phyloP scores from a whole-genome alignment of 2,797 vertebrate genomes.

The Periophthalmus magnuspinnatus region DNA sequence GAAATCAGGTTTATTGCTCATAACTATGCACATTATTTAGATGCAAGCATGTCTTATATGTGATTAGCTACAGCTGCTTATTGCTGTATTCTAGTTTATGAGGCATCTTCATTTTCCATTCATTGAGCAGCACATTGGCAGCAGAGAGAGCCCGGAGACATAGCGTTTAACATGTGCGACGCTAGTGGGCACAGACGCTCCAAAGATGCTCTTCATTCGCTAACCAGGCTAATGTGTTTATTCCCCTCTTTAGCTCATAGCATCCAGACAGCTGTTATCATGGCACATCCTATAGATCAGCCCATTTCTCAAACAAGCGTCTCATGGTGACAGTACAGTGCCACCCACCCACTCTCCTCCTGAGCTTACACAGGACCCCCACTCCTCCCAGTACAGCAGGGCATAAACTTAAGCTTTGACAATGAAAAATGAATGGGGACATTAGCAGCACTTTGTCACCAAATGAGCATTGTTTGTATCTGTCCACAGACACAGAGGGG shows the following conservation, averaged over 20 bases:
- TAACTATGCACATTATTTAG: not conserved
- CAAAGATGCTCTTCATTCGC: slow-evolving; percentile 36
- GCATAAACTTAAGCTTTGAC: slow-evolving; percentile 19
- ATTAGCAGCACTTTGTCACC: slow-evolving; percentile 59
- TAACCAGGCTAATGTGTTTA: slow-evolving; percentile 53
- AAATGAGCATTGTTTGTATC: slow-evolving; percentile 18
- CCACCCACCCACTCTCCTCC: slow-evolving; percentile 5
- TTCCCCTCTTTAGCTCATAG: slow-evolving; percentile 34
- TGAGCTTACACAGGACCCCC: slow-evolving; percentile 14
- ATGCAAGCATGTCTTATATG: slow-evolving; percentile 9
- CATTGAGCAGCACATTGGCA: slow-evolving; percentile 7
- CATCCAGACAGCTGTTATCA: slow-evolving; percentile 44
- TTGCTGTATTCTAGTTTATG: slow-evolving; percentile 34
- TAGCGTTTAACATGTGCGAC: slow-evolving; percentile 6
- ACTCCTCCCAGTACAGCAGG: slow-evolving; percentile 31
- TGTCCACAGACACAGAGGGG: slow-evolving; percentile 27
- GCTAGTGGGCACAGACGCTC: not conserved
- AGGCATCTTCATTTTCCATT: slow-evolving; percentile 26
- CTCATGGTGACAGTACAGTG: slow-evolving; percentile 30
- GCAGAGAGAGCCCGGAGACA: slow-evolving; percentile 27
- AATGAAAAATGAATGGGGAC: slow-evolving; percentile 58
- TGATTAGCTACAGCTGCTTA: slow-evolving; percentile 22
- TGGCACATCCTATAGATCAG: slow-evolving; percentile 41
- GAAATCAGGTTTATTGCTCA: not conserved
- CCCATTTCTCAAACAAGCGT: slow-evolving; percentile 31